These are phyloP conservation scores for Heloderma charlesbogerti DNA, from an alignment of 2,113 vertebrate species.

Conservation along the genomic window DNA sequence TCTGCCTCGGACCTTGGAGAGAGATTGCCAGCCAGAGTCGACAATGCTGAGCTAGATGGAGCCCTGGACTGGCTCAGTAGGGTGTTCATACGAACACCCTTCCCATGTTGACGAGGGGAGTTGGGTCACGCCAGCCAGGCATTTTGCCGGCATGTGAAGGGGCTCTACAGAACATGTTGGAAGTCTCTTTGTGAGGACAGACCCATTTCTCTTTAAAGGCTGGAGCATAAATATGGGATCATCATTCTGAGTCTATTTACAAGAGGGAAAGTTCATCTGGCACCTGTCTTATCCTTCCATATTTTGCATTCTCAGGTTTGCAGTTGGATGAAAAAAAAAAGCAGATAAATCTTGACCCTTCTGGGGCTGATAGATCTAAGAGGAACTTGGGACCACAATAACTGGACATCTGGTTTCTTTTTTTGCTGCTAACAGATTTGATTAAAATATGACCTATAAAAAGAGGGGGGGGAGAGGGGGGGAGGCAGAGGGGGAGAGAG, in stretches of 20 bases:
- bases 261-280: neutral
- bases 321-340: neutral
- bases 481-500: neutral
- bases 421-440: neutral
- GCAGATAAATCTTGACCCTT: neutral
- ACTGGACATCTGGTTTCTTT: neutral
- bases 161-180: neutral
- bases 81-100: too few relatives aligned
- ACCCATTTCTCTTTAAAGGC: neutral
- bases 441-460: conserved; percentile 1
- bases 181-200: neutral
- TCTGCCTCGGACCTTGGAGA: too few relatives aligned
- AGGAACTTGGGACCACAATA: neutral
- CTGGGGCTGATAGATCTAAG: neutral
- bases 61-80: too few relatives aligned
- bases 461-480: neutral
- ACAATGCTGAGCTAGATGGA: too few relatives aligned
- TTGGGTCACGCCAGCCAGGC: too few relatives aligned
- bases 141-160: too few relatives aligned
- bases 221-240: neutral
- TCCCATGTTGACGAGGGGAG: too few relatives aligned
- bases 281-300: neutral
- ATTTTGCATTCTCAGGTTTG: neutral
- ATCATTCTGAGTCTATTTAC: neutral
- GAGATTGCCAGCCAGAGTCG: too few relatives aligned